Conservation (phyloP, 2,888 invertebrate genomes). For the Neuroscelio doddi region DNA sequence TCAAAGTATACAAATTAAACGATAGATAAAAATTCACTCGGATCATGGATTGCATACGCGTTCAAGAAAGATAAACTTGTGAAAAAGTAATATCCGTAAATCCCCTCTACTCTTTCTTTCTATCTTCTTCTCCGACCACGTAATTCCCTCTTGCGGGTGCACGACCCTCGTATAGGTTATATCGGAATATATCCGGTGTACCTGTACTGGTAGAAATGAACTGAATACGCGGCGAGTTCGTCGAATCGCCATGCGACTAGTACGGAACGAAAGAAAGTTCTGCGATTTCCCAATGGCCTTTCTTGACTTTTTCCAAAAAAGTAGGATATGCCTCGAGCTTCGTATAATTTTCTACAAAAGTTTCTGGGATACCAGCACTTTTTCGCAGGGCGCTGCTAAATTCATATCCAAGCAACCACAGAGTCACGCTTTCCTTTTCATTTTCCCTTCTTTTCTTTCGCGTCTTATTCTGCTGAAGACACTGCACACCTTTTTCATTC, state of each 20-base stretch:
- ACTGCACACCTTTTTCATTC: not conserved
- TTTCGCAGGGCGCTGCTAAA: slow-evolving; percentile 25
- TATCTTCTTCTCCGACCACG: slow-evolving; percentile 26
- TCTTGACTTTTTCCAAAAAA: slow-evolving; percentile 16
- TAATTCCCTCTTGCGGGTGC: slow-evolving; percentile 34
- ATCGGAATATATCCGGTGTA: slow-evolving; percentile 26
- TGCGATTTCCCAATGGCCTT: slow-evolving; percentile 12
- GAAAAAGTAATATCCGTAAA: slow-evolving; percentile 41
- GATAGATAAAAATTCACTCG: slow-evolving; percentile 25
- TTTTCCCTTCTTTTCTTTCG: slow-evolving; percentile 17
- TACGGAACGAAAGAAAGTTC: slow-evolving; percentile 18
- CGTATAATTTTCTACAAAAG: slow-evolving; percentile 49
- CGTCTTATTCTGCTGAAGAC: slow-evolving; percentile 25
- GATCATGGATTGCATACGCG: slow-evolving; percentile 29
- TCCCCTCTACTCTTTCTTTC: slow-evolving; percentile 28
- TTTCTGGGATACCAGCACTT: slow-evolving; percentile 29
- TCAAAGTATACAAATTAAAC: slow-evolving; percentile 18
- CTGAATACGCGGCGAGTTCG: slow-evolving; percentile 21
- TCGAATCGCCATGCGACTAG: slow-evolving; percentile 21
- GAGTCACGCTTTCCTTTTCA: slow-evolving; percentile 23
- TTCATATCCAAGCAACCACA: slow-evolving; percentile 5
- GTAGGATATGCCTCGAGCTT: slow-evolving; percentile 32
- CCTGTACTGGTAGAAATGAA: slow-evolving; percentile 26
- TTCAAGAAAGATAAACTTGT: slow-evolving; percentile 29
- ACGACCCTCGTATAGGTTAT: slow-evolving; percentile 22